Evolutionary conservation across 2,113 vertebrate species (phyloP), one percentile per base, ranked within the genome.

Genomic region (Phyllostomus hastatus): DNA sequence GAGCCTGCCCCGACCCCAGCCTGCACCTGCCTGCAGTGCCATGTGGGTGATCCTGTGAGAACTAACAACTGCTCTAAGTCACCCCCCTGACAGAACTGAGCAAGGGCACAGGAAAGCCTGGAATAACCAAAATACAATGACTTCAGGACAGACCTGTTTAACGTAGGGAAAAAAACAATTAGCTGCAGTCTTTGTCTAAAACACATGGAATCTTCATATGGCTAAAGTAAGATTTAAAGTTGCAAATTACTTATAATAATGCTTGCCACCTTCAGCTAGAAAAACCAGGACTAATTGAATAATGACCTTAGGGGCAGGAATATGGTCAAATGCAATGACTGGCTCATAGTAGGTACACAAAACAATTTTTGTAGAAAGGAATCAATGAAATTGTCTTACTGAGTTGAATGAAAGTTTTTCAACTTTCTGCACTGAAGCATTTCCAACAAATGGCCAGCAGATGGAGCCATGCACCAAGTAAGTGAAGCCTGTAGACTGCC

Each of bases 391-490:
- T 19, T 20, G 1, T 46, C 33, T 41, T n/a, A 72, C 0, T 38
- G 2, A 50, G 59, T 20, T 59, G 3, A 59, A 94, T 43, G 46
- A 17, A 52, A 80, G 10, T 46, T 80, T 70, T 82, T 67, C 10
- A 88, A 48, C 15, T 69, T 94, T 81, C n/a, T 38, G n/a, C 46
- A 75, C 59, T 31, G 4, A 61, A 10, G 86, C 87, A 83, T 46
- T 92, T 69, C 73, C 57, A 38, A 1, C 0, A 2, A 43, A 31
- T 0, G 4, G 41, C 88, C 97, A 97, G 92, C 19, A 98, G 91
- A 61, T 80, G 88, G 88, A 38, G 28, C 43, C 5, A 35, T 20
- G 46, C 1, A 1, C 14, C 3, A 96, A 97, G 4, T 2, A 41
- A 72, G 33, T 0, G 67, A 41, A 43, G 79, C 46, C 26, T 0